These are phyloP conservation scores for Alectoris magna DNA, from an alignment of 2,797 vertebrate species.

Conservation along the genomic window DNA sequence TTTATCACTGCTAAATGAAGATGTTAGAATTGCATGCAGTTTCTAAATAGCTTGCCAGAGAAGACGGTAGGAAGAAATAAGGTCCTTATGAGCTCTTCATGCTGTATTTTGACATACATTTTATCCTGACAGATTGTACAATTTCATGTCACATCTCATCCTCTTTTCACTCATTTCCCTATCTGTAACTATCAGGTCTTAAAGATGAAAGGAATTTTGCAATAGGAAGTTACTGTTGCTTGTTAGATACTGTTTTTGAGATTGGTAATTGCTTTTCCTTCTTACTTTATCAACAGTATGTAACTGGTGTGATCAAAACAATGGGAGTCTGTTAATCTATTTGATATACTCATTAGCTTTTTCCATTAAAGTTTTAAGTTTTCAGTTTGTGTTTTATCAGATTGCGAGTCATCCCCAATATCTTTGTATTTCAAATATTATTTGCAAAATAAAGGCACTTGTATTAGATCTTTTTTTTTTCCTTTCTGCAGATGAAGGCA, in stretches of 20 bases:
- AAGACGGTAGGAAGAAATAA: not conserved
- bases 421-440: not conserved
- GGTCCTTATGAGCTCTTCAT: not conserved
- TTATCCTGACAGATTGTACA: not conserved
- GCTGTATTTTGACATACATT: not conserved
- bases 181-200: not conserved
- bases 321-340: not conserved
- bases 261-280: not conserved
- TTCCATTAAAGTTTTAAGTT: not conserved
- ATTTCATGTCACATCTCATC: not conserved
- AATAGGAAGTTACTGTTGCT: not conserved
- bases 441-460: not conserved
- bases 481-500: slow-evolving; percentile 81
- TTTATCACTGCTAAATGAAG: not conserved
- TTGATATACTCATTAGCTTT: not conserved
- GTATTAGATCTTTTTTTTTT: not conserved
- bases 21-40: not conserved
- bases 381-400: not conserved
- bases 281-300: not conserved
- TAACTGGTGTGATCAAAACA: not conserved
- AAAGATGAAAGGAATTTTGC: not conserved
- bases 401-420: not conserved
- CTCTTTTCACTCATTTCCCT: not conserved
- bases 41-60: not conserved
- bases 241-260: not conserved